Evolutionary conservation across 2,797 vertebrate species (phyloP).

Genomic region (Centroberyx gerrardi): DNA sequence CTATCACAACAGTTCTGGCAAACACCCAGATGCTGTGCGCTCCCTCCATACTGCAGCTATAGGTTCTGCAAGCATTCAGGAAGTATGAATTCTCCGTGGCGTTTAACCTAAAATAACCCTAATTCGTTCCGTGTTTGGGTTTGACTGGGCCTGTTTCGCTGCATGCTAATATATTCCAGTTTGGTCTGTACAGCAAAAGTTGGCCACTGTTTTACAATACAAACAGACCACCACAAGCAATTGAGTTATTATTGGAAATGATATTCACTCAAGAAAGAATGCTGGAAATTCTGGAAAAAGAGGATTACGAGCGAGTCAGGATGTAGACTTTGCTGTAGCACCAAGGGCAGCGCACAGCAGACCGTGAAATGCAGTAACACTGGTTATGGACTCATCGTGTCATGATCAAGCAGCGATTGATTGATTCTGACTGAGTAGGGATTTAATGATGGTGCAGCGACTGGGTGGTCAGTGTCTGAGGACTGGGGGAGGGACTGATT

Average conservation of each 20-base stretch:
- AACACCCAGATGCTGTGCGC: neutral
- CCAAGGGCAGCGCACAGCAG: neutral
- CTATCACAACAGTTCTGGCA: constrained; percentile 17
- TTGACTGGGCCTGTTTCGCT: constrained; percentile 8
- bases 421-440: neutral
- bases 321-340: neutral
- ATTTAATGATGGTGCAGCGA: neutral
- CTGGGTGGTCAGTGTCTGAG: constrained; percentile 15
- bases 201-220: constrained; percentile 27
- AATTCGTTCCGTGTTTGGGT: constrained; percentile 17
- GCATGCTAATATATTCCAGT: constrained; percentile 17
- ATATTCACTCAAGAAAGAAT: constrained; percentile 10
- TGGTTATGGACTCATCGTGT: constrained; percentile 3
- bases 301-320: neutral
- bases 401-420: constrained; percentile 2
- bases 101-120: neutral
- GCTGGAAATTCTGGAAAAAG: neutral
- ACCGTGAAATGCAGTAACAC: neutral
- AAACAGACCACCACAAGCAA: neutral
- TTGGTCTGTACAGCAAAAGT: constrained; percentile 6
- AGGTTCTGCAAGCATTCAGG: neutral
- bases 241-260: neutral
- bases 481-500: constrained; percentile 2
- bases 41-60: neutral
- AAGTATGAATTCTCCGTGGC: neutral